Evolutionary conservation across 2,113 vertebrate species (phyloP).

Genomic region (Campylorhamphus procurvoides): DNA sequence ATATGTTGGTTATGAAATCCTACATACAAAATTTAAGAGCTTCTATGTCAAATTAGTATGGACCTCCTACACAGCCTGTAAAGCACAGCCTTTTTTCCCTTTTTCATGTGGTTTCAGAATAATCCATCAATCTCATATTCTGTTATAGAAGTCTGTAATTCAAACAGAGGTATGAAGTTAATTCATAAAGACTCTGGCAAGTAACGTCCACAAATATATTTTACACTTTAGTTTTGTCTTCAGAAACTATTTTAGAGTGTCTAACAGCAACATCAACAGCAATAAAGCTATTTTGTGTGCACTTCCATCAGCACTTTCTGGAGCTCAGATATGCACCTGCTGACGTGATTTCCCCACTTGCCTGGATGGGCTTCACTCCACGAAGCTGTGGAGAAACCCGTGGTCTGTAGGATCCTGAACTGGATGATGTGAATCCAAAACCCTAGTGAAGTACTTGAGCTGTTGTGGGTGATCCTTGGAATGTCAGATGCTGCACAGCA

Average conservation of each 20-base stretch:
- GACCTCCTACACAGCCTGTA: not conserved
- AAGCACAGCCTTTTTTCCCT: not conserved
- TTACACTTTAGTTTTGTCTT: not conserved
- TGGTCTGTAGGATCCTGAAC: not conserved
- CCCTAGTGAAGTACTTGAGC: not conserved
- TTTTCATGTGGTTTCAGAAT: not conserved
- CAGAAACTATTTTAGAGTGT: not conserved
- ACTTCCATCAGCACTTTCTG: rapidly evolving
- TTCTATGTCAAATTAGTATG: not conserved
- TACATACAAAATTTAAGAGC: not conserved
- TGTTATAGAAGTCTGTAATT: not conserved
- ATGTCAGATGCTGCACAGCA: not conserved
- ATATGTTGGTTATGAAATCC: not conserved
- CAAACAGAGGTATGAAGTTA: not conserved
- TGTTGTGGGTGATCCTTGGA: not conserved
- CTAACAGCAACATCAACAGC: not conserved
- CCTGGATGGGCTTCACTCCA: rapidly evolving
- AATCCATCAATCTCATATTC: not conserved
- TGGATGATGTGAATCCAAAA: not conserved
- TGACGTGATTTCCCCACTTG: rapidly evolving
- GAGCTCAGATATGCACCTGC: not conserved
- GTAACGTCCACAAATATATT: not conserved
- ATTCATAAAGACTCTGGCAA: not conserved
- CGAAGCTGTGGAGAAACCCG: not conserved
- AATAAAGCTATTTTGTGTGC: not conserved